A percentile compares a stretch with the other conserved stretches of the same genome.
Conservation (phyloP, 2,888 invertebrate genomes). For the Antheraea yamamai region DNA sequence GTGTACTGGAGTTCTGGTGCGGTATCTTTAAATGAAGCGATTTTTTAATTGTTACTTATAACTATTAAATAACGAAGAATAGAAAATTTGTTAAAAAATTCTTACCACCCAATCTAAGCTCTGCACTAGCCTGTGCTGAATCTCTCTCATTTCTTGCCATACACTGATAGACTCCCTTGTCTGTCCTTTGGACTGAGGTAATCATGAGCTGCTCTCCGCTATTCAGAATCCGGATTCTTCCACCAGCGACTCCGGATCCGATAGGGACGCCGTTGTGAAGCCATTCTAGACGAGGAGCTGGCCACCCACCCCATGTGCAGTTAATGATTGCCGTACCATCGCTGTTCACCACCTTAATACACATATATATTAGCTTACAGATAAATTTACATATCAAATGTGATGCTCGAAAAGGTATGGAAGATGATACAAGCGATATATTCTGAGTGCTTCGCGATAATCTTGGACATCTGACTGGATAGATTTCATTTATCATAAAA, state of each 20-base stretch:
- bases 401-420: too few species aligned
- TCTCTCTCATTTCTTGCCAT: conserved; percentile 90
- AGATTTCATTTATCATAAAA: too few species aligned
- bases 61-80: too few species aligned
- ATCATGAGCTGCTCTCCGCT: conserved; percentile 69
- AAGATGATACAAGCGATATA: too few species aligned
- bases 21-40: conserved; percentile 81
- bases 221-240: conserved; percentile 58
- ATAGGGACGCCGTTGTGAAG: conserved; percentile 87
- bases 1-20: conserved; percentile 92
- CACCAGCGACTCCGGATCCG: conserved; percentile 69
- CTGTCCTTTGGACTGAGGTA: conserved; percentile 85
- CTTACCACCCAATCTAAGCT: conserved; percentile 89
- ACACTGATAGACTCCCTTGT: conserved; percentile 95
- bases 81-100: too few species aligned
- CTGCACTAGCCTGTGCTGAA: conserved; percentile 90
- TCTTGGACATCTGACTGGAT: too few species aligned
- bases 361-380: not conserved
- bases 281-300: conserved; percentile 87
- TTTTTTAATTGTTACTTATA: not conserved
- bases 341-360: conserved; percentile 88
- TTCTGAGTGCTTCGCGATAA: too few species aligned
- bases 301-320: conserved; percentile 91
- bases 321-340: conserved; percentile 92
- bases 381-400: too few species aligned